Percentiles rank a stretch among this genome's conserved stretches.
Evolutionary conservation across 2,113 vertebrate species (phyloP).

Genomic region (Megaceryle torquata): DNA sequence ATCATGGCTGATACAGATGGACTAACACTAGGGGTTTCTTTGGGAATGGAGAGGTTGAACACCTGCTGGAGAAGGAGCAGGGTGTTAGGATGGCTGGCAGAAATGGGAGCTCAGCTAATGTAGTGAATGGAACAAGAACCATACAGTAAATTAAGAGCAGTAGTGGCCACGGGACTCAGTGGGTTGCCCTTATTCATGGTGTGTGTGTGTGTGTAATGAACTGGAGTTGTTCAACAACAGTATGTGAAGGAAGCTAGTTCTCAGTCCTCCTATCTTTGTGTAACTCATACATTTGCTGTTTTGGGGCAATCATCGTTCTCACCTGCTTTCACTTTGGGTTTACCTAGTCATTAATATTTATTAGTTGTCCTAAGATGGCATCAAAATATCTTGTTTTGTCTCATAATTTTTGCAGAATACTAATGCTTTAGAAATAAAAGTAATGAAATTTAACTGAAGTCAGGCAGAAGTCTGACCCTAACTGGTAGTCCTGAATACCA

Average conservation of each 20-base stretch:
- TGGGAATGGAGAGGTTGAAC: neutral
- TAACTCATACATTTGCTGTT: neutral
- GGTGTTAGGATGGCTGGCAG: neutral
- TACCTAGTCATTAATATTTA: neutral
- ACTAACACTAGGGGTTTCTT: neutral
- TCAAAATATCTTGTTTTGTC: neutral
- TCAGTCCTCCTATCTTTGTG: neutral
- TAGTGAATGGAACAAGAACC: neutral
- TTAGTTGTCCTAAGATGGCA: neutral
- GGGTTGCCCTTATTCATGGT: neutral
- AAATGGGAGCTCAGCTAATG: neutral
- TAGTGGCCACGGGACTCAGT: accelerated
- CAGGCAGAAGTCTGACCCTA: constrained; percentile 20
- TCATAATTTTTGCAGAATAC: neutral
- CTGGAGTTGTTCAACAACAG: neutral
- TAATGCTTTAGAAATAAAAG: neutral
- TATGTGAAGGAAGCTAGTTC: neutral
- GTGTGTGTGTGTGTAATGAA: neutral
- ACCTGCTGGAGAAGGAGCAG: neutral
- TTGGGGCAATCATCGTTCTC: neutral
- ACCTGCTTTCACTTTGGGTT: neutral
- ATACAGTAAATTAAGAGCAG: neutral
- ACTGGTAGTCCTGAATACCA: constrained; percentile 36
- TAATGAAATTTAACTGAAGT: neutral
- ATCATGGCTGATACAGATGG: neutral